Conservation (phyloP, 2,888 invertebrate genomes). For the Eurytoma adleriae region DNA sequence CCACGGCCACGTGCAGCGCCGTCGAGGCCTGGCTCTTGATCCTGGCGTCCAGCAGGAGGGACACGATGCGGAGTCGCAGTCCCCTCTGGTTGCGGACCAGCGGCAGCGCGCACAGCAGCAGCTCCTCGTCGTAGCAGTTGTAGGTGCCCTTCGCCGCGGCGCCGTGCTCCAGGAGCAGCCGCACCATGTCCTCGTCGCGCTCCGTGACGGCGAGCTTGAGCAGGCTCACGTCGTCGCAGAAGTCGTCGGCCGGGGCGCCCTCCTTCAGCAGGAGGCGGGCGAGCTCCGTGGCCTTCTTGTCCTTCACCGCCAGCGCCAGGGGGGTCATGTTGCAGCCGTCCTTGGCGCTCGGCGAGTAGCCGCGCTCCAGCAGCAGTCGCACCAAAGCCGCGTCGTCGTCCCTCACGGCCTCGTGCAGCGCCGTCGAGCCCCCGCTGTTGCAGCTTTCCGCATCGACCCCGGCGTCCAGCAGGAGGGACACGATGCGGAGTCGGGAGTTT, state of each 20-base stretch:
- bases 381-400: slow-evolving; percentile 4
- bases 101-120: slow-evolving; percentile 9
- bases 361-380: background rate
- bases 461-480: background rate
- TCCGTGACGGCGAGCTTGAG: slow-evolving; percentile 14
- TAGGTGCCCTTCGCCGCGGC: background rate
- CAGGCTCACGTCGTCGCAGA: background rate
- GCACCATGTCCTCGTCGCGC: background rate
- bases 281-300: background rate
- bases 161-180: background rate
- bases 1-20: slow-evolving; percentile 10
- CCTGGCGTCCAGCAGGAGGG: background rate
- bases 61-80: background rate
- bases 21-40: slow-evolving; percentile 10
- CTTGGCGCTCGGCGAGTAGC: slow-evolving; percentile 2
- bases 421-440: slow-evolving; percentile 10
- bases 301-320: slow-evolving; percentile 7
- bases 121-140: slow-evolving; percentile 25
- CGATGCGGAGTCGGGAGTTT: background rate
- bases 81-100: slow-evolving; percentile 5
- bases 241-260: slow-evolving; percentile 19
- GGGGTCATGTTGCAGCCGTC: slow-evolving; percentile 20
- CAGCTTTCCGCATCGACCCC: background rate
- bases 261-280: background rate
- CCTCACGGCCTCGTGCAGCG: slow-evolving; percentile 14